These are phyloP conservation scores for Eurytoma californica DNA, from an alignment of 2,888 invertebrate species.

Conservation along the genomic window DNA sequence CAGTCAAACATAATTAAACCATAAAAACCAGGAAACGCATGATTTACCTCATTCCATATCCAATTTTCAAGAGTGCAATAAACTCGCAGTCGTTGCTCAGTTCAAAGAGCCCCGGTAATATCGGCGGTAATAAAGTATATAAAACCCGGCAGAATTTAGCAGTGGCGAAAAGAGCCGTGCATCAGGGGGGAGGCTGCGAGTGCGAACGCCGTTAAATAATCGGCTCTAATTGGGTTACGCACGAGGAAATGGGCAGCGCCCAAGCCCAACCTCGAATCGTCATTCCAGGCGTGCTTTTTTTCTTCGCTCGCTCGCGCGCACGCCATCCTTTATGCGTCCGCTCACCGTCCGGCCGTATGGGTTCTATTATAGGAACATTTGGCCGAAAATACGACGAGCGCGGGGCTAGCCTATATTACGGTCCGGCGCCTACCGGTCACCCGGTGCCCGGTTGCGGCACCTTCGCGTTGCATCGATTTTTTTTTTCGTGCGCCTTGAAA, in stretches of 20 bases:
- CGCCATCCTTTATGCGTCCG: not conserved
- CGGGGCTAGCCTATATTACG: slow-evolving; percentile 12
- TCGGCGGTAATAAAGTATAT: not conserved
- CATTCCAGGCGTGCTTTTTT: slow-evolving; percentile 61
- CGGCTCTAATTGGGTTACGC: slow-evolving; percentile 72
- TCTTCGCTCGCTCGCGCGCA: not conserved
- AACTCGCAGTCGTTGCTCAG: too few relatives aligned
- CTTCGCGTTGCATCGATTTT: too few relatives aligned
- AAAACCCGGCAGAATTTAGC: not conserved
- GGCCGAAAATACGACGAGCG: slow-evolving; percentile 42
- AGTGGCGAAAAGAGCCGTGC: slow-evolving; percentile 29
- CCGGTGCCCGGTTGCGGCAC: too few relatives aligned
- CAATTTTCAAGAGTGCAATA: too few relatives aligned
- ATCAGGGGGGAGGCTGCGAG: slow-evolving; percentile 43
- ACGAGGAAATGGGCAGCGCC: slow-evolving; percentile 72
- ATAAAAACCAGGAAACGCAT: slow-evolving; percentile 14
- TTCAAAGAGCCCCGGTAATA: too few relatives aligned
- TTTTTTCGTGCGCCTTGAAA: not conserved
- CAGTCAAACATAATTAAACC: not conserved
- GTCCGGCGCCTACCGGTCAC: not conserved
- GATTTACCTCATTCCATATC: too few relatives aligned
- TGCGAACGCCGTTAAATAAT: slow-evolving; percentile 69
- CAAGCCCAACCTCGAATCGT: slow-evolving; percentile 62
- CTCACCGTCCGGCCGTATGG: slow-evolving; percentile 20
- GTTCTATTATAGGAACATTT: slow-evolving; percentile 46